Evolutionary conservation across 2,888 invertebrate genomes (phyloP).

Genomic region (Amphipyra tragopoginis): DNA sequence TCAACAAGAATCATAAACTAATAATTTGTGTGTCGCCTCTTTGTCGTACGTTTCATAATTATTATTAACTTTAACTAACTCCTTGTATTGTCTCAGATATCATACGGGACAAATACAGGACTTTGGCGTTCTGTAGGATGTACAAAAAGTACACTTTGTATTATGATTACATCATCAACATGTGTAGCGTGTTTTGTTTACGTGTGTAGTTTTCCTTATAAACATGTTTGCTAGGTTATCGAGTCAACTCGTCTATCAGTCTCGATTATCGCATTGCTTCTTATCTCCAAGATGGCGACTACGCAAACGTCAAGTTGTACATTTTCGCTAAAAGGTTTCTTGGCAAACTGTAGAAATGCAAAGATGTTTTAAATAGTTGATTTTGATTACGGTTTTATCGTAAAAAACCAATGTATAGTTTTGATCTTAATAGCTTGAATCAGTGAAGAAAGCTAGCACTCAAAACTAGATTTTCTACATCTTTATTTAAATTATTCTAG

Average conservation of each 20-base stretch:
- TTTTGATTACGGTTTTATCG: too few species aligned
- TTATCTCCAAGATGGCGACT: slow-evolving; percentile 54
- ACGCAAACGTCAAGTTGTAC: slow-evolving; percentile 18
- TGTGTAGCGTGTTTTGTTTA: slow-evolving; percentile 15
- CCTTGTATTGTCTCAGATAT: neutral
- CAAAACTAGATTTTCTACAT: too few species aligned
- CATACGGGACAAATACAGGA: neutral
- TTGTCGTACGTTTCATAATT: too few species aligned
- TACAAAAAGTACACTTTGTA: neutral
- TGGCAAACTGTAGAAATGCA: neutral
- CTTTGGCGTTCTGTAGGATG: neutral
- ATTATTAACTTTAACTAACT: too few species aligned
- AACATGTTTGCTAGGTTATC: slow-evolving; percentile 55
- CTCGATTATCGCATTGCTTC: slow-evolving; percentile 45
- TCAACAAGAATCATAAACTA: too few species aligned
- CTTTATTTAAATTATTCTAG: too few species aligned
- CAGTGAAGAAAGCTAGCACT: too few species aligned
- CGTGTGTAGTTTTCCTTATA: slow-evolving; percentile 39
- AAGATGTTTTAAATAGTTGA: too few species aligned
- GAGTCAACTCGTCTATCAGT: slow-evolving; percentile 51
- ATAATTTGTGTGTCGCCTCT: too few species aligned
- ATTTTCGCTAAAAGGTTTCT: slow-evolving; percentile 6
- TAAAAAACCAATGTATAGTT: too few species aligned
- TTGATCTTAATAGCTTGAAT: too few species aligned
- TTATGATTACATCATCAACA: slow-evolving; percentile 20